A percentile compares a stretch with the other conserved stretches of the same genome.
Conservation (phyloP, 2,113 vertebrate genomes). For the Melanostigma gelatinosum region DNA sequence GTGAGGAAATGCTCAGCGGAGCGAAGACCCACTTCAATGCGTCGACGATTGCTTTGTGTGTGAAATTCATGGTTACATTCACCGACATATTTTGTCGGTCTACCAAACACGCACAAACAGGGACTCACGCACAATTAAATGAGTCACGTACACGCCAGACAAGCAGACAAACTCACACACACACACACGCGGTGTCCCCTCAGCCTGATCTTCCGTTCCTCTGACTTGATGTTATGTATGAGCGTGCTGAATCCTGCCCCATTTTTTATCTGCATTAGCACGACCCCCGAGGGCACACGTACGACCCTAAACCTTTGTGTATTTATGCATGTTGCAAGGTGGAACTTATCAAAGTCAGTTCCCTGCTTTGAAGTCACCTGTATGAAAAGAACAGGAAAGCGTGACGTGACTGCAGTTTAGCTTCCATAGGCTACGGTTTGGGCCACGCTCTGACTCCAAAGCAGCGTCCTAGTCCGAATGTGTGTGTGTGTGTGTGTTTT, state of each 20-base stretch:
- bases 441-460: constrained; percentile 17
- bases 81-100: background rate
- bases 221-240: constrained; percentile 20
- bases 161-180: constrained; percentile 23
- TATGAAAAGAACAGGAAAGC: constrained; percentile 6
- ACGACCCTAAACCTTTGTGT: constrained; percentile 27
- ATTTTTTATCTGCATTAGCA: constrained; percentile 43
- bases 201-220: constrained; percentile 19
- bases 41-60: constrained; percentile 16
- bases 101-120: constrained; percentile 18
- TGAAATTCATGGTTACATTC: constrained; percentile 8
- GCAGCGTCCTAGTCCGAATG: constrained; percentile 28
- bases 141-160: background rate
- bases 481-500: constrained; percentile 49
- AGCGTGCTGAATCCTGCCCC: constrained; percentile 58
- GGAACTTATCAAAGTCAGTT: constrained; percentile 15
- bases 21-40: background rate
- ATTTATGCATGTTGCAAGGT: constrained; percentile 14
- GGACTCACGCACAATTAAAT: constrained; percentile 2
- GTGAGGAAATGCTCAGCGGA: background rate
- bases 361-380: constrained; percentile 46
- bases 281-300: constrained; percentile 9
- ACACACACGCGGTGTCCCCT: background rate
- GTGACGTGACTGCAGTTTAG: constrained; percentile 36
- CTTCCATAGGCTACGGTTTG: background rate